Conservation (phyloP, 1,140 invertebrate genomes). For the Scaptomyza graminum region DNA sequence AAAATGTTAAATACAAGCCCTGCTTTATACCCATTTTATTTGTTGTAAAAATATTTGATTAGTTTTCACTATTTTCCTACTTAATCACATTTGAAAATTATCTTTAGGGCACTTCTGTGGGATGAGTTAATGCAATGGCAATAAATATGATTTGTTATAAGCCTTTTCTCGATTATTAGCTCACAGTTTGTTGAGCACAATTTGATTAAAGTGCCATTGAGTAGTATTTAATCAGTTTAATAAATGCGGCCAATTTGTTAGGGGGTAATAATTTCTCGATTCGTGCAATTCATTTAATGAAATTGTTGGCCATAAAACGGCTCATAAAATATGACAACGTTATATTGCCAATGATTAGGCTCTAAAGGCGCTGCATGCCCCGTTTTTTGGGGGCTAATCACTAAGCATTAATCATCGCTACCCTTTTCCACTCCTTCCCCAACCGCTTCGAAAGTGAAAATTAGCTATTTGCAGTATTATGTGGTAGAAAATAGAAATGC, state of each 20-base stretch:
- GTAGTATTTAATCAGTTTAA: conserved; percentile 19
- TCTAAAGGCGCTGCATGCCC: background rate
- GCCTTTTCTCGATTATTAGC: background rate
- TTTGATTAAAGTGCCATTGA: conserved; percentile 3
- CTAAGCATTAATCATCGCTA: conserved; percentile 18
- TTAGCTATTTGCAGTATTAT: conserved; percentile 23
- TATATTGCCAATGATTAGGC: conserved; percentile 28
- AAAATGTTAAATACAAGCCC: too few species aligned
- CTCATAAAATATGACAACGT: conserved; percentile 53
- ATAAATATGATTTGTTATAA: background rate
- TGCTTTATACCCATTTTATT: too few species aligned
- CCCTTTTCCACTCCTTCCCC: background rate
- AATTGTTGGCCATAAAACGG: conserved; percentile 55
- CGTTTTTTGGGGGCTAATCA: background rate
- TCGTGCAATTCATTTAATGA: conserved; percentile 59
- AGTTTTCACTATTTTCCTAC: too few species aligned
- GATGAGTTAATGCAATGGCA: background rate
- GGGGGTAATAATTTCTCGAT: conserved; percentile 32
- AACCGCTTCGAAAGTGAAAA: conserved; percentile 42
- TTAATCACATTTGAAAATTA: too few species aligned
- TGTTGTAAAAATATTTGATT: too few species aligned
- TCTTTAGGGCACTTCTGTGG: background rate
- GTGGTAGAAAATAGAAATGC: conserved; percentile 12
- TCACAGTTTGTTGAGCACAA: conserved; percentile 7
- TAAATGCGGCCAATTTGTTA: background rate